A percentile compares a stretch with the other conserved stretches of the same genome.
Conservation (phyloP, 2,888 invertebrate species). For the Hipparchia semele region DNA sequence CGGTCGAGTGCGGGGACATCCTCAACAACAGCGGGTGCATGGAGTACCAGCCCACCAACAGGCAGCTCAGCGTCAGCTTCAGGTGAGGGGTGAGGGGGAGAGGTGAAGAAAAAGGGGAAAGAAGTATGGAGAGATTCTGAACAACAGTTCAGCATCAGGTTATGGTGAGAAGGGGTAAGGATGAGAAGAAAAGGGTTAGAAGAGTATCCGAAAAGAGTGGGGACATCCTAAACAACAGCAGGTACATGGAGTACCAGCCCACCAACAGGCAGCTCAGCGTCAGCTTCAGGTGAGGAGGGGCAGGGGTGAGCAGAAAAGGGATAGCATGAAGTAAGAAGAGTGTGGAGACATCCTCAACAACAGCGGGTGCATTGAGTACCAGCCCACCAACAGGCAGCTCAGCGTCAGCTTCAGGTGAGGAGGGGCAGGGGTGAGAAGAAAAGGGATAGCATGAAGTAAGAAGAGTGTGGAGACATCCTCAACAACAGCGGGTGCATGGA, state of each 20-base stretch:
- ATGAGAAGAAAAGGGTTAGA: neutral
- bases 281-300: conserved; percentile 82
- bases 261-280: conserved; percentile 93
- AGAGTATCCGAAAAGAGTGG: neutral
- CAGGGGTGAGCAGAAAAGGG: too few relatives aligned
- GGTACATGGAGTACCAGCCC: conserved; percentile 97
- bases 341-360: too few relatives aligned
- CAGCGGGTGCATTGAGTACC: too few relatives aligned
- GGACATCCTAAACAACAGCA: conserved; percentile 70
- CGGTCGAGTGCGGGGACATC: conserved; percentile 95
- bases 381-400: too few relatives aligned
- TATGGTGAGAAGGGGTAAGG: neutral
- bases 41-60: conserved; percentile 95
- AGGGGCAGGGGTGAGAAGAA: too few relatives aligned
- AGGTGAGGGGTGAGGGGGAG: conserved; percentile 66
- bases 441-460: too few relatives aligned
- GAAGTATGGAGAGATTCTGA: neutral
- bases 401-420: too few relatives aligned
- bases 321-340: too few relatives aligned
- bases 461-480: too few relatives aligned
- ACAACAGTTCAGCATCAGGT: conserved; percentile 84
- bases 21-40: conserved; percentile 97
- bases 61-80: conserved; percentile 95
- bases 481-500: too few relatives aligned
- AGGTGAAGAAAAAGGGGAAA: neutral